Conservation (phyloP, 2,888 invertebrate species). For the Lepetodrilus schrolli region DNA sequence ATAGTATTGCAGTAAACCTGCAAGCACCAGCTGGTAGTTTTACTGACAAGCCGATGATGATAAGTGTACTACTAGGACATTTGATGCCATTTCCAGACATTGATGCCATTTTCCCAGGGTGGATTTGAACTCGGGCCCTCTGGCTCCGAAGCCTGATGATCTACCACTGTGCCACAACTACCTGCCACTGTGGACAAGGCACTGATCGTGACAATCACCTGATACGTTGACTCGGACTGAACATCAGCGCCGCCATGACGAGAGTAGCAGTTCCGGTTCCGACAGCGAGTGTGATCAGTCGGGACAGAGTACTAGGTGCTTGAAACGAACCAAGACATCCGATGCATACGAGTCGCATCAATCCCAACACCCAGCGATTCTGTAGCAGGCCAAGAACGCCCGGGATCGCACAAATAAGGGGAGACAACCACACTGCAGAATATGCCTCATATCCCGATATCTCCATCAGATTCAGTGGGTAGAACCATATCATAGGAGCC, state of each 20-base stretch:
- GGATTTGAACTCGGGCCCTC: too few species aligned
- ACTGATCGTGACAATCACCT: too few species aligned
- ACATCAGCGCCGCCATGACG: slow-evolving; percentile 67
- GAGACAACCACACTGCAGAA: slow-evolving; percentile 69
- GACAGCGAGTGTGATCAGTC: slow-evolving; percentile 67
- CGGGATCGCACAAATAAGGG: slow-evolving; percentile 56
- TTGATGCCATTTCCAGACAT: too few species aligned
- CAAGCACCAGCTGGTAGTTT: too few species aligned
- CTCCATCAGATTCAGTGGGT: slow-evolving; percentile 75
- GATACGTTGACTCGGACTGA: slow-evolving; percentile 55
- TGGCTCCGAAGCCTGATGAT: too few species aligned
- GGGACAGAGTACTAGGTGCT: slow-evolving; percentile 64
- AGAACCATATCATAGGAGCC: slow-evolving; percentile 76
- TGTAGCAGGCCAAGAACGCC: slow-evolving; percentile 50
- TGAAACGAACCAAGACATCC: slow-evolving; percentile 72
- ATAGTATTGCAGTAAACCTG: too few species aligned
- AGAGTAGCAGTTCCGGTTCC: slow-evolving; percentile 70
- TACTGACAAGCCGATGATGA: too few species aligned
- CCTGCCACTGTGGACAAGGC: too few species aligned
- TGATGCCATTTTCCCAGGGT: too few species aligned
- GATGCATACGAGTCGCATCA: slow-evolving; percentile 63
- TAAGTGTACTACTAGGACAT: too few species aligned
- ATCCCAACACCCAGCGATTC: slow-evolving; percentile 52
- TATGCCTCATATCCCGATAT: slow-evolving; percentile 75
- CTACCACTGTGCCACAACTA: too few species aligned